Evolutionary conservation across 2,113 vertebrate species (phyloP).

Genomic region (Onychostruthus taczanowskii): DNA sequence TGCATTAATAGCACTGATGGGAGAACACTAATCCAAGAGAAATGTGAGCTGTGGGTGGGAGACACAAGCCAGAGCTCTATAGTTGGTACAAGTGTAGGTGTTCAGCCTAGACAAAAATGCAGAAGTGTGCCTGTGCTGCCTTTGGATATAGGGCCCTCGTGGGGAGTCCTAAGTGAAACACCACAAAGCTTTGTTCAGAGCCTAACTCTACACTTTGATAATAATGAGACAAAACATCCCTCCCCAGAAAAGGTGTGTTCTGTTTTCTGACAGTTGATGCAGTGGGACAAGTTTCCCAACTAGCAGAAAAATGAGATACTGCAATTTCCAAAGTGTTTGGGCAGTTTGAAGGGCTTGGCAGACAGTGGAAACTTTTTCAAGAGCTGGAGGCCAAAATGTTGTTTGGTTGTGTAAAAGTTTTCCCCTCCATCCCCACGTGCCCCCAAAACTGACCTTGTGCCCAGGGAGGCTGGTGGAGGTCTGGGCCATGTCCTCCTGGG

Average conservation of each 20-base stretch:
- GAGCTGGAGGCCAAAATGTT: neutral
- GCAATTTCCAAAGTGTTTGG: neutral
- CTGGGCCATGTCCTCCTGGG: neutral
- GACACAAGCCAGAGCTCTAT: neutral
- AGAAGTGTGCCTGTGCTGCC: neutral
- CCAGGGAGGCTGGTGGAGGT: neutral
- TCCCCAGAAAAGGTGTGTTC: neutral
- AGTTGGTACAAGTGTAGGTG: neutral
- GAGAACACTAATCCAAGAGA: neutral
- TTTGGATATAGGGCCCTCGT: neutral
- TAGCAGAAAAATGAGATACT: neutral
- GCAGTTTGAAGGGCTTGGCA: neutral
- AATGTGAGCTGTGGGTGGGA: neutral
- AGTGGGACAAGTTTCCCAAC: neutral
- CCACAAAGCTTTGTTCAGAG: neutral
- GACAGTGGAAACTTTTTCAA: neutral
- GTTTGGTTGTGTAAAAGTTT: neutral
- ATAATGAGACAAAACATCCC: neutral
- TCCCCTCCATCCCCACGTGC: neutral
- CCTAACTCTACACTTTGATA: neutral
- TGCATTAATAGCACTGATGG: neutral
- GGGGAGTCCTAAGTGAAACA: neutral
- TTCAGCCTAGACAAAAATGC: neutral
- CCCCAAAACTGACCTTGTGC: neutral
- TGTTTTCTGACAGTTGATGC: neutral